A percentile compares a stretch with the other conserved stretches of the same genome.
phyloP scores from a whole-genome alignment of 2,888 invertebrate species.

The Tenthredo livida region DNA sequence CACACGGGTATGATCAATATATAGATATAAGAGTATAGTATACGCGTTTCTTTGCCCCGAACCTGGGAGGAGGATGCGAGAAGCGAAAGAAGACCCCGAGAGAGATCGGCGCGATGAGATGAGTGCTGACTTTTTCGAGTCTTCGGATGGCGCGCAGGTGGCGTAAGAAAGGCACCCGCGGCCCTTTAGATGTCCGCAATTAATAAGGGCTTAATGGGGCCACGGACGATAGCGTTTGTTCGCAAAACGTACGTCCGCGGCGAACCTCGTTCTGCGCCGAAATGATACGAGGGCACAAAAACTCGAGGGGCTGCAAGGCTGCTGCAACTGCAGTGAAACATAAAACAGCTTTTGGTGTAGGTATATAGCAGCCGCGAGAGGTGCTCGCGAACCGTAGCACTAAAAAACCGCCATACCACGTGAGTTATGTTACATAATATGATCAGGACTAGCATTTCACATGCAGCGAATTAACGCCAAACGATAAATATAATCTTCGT shows the following conservation, averaged over 20 bases:
- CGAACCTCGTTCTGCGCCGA: conserved; percentile 34
- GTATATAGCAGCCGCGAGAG: conserved; percentile 10
- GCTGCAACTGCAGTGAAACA: conserved; percentile 46
- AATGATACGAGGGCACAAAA: conserved; percentile 47
- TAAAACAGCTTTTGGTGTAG: conserved; percentile 35
- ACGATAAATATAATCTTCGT: neutral
- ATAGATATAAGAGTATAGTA: conserved; percentile 19
- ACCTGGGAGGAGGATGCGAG: neutral
- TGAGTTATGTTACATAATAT: conserved; percentile 9
- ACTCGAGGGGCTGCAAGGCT: conserved; percentile 42
- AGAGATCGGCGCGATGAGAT: conserved; percentile 52
- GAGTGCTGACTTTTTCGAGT: conserved; percentile 54
- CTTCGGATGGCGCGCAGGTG: conserved; percentile 75
- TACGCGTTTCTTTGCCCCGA: conserved; percentile 32
- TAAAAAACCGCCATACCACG: neutral
- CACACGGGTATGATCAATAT: conserved; percentile 20
- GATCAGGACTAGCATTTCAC: neutral
- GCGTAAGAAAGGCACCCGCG: conserved; percentile 74
- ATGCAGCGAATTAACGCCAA: neutral
- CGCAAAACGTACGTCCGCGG: neutral
- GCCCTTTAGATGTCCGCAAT: conserved; percentile 76
- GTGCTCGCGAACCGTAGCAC: neutral
- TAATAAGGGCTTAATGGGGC: conserved; percentile 77
- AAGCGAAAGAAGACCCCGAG: conserved; percentile 22
- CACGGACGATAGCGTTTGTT: conserved; percentile 69